Evolutionary conservation across 1,140 invertebrate genomes (phyloP).

Genomic region (Drosophila jambulina): DNA sequence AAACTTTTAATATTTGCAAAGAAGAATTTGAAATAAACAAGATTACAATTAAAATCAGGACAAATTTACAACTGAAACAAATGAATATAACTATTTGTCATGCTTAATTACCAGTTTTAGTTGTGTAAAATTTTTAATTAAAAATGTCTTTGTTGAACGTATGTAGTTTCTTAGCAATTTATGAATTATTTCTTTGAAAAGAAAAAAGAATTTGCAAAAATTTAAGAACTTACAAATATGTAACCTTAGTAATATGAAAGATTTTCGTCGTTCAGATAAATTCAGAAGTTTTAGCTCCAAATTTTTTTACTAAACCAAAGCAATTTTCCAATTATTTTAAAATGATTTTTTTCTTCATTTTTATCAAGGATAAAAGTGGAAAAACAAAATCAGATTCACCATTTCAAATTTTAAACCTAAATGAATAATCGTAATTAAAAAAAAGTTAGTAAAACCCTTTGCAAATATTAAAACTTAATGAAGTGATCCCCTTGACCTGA

Average conservation of each 20-base stretch:
- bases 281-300: background rate
- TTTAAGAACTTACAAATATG: too few relatives aligned
- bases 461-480: background rate
- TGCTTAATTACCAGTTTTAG: too few relatives aligned
- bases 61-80: too few relatives aligned
- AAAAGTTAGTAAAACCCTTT: background rate
- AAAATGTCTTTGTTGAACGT: too few relatives aligned
- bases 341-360: conserved; percentile 5
- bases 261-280: background rate
- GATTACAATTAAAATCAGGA: background rate
- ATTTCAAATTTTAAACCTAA: background rate
- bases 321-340: too few relatives aligned
- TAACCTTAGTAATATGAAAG: too few relatives aligned
- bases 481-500: background rate
- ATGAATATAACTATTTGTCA: background rate
- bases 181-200: too few relatives aligned
- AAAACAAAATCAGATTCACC: background rate
- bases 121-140: too few relatives aligned
- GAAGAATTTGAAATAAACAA: background rate
- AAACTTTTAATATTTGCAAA: conserved; percentile 2
- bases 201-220: too few relatives aligned
- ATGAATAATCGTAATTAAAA: background rate
- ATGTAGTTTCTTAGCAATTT: too few relatives aligned
- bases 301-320: too few relatives aligned
- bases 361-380: conserved; percentile 5